Percentiles rank a stretch among this genome's conserved stretches.
These are phyloP conservation scores for Eulacestoma nigropectus DNA, from an alignment of 2,113 vertebrate species.

Conservation along the genomic window DNA sequence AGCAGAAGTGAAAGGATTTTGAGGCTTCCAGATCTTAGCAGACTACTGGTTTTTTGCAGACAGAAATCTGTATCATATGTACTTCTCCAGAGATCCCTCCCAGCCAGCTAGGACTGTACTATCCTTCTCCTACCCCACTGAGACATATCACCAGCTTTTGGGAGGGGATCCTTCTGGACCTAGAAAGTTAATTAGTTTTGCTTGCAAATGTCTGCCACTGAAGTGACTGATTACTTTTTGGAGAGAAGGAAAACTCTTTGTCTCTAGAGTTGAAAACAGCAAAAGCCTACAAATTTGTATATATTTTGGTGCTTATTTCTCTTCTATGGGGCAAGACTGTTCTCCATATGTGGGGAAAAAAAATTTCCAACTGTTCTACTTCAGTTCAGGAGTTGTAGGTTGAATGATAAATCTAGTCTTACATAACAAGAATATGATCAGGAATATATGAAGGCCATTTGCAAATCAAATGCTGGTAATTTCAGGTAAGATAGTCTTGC, in stretches of 20 bases:
- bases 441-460: neutral
- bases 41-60: neutral
- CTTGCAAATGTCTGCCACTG: neutral
- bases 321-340: neutral
- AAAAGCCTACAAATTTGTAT: neutral
- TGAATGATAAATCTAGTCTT: neutral
- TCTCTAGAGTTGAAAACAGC: neutral
- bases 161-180: neutral
- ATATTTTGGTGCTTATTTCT: neutral
- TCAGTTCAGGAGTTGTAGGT: neutral
- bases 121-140: neutral
- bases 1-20: constrained; percentile 50
- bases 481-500: neutral
- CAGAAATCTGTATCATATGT: constrained; percentile 1
- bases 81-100: constrained; percentile 27
- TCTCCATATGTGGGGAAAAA: neutral
- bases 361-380: neutral
- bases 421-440: neutral
- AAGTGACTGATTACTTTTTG: neutral
- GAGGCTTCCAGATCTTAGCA: constrained; percentile 32
- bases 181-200: constrained; percentile 33
- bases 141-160: neutral
- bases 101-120: neutral
- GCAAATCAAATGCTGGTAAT: neutral
- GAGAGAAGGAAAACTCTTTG: neutral